These are phyloP conservation scores for Caenorhabditis sp. DNA, from an alignment of 2,888 invertebrate species.

Conservation along the genomic window DNA sequence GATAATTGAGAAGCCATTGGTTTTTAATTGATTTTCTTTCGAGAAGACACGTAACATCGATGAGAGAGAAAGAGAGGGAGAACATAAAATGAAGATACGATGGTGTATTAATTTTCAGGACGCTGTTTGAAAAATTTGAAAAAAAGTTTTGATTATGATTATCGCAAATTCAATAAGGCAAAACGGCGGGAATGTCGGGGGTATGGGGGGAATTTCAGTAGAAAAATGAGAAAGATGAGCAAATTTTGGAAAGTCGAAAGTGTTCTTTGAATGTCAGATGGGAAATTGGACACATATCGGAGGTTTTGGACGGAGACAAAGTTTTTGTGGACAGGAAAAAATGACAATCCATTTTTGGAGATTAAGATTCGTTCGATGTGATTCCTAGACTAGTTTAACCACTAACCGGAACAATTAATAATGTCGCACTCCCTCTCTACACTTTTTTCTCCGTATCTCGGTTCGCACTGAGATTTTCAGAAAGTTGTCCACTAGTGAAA, in stretches of 20 bases:
- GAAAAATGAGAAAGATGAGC: not conserved
- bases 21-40: not conserved
- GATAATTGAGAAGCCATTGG: slow-evolving; percentile 8
- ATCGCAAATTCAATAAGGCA: slow-evolving; percentile 51
- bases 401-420: not conserved
- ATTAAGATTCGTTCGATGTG: not conserved
- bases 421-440: too few species aligned
- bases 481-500: too few species aligned
- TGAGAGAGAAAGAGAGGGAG: slow-evolving; percentile 39
- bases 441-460: too few species aligned
- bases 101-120: slow-evolving; percentile 16
- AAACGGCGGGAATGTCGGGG: slow-evolving; percentile 56
- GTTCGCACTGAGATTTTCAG: too few species aligned
- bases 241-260: slow-evolving; percentile 2
- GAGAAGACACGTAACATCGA: slow-evolving; percentile 58
- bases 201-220: not conserved
- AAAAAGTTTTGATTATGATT: slow-evolving; percentile 63
- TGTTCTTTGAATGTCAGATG: not conserved
- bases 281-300: slow-evolving; percentile 48
- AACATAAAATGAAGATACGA: slow-evolving; percentile 1
- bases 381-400: not conserved
- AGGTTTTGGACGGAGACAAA: slow-evolving; percentile 1
- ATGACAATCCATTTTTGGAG: not conserved
- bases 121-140: slow-evolving; percentile 20
- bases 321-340: too few species aligned